Conservation (phyloP, 2,888 invertebrate species). For the Noctua comes region DNA sequence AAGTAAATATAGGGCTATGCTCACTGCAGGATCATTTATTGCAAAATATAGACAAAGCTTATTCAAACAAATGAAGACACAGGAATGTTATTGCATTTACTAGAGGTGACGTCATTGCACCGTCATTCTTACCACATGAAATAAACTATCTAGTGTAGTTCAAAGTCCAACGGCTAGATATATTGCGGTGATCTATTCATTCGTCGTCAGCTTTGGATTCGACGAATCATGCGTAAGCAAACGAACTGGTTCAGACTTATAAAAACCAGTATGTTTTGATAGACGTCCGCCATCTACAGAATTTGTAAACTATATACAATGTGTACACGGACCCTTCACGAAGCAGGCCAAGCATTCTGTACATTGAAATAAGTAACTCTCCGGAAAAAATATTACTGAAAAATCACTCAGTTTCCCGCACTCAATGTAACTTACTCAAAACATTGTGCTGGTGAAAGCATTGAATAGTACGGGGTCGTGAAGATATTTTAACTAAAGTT, state of each 20-base stretch:
- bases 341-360: too few relatives aligned
- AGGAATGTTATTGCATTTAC: slow-evolving; percentile 14
- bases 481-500: too few relatives aligned
- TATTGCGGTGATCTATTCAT: slow-evolving; percentile 15
- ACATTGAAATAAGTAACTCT: too few relatives aligned
- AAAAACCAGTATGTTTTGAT: neutral
- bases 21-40: neutral
- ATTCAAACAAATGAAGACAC: slow-evolving; percentile 18
- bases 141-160: slow-evolving; percentile 32
- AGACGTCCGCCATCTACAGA: neutral
- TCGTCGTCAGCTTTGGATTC: neutral
- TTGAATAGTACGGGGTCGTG: too few relatives aligned
- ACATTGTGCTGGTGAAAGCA: too few relatives aligned
- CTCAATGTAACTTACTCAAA: too few relatives aligned
- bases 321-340: too few relatives aligned
- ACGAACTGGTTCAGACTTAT: neutral
- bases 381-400: too few relatives aligned
- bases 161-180: slow-evolving; percentile 9
- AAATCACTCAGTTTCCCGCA: too few relatives aligned
- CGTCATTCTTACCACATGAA: slow-evolving; percentile 30
- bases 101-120: slow-evolving; percentile 16
- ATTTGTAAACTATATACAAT: neutral
- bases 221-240: slow-evolving; percentile 6
- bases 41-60: slow-evolving; percentile 14
- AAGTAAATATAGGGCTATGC: too few relatives aligned